phyloP scores from a whole-genome alignment of 2,888 invertebrate species.

The Microchrysa polita region DNA sequence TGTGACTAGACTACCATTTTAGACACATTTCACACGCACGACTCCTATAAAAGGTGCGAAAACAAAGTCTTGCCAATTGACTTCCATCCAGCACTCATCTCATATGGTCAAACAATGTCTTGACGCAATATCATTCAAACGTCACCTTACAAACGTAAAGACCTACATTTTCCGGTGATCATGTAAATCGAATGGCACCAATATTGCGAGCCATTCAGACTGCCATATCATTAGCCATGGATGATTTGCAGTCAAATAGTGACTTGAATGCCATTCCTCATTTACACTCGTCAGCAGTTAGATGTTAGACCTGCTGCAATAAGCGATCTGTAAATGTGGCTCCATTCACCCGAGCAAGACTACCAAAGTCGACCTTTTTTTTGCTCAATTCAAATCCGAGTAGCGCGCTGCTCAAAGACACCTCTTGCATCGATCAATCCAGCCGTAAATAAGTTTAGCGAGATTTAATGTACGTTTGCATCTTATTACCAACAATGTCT shows the following conservation, averaged over 20 bases:
- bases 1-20: too few relatives aligned
- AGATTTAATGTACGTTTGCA: conserved; percentile 23
- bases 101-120: background rate
- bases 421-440: conserved; percentile 17
- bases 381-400: conserved; percentile 12
- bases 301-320: background rate
- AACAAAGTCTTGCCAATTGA: too few relatives aligned
- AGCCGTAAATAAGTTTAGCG: conserved; percentile 21
- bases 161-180: conserved; percentile 21
- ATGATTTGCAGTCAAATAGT: conserved; percentile 25
- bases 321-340: conserved; percentile 13
- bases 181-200: conserved; percentile 15
- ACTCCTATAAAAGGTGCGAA: too few relatives aligned
- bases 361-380: conserved; percentile 3
- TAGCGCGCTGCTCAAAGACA: conserved; percentile 38
- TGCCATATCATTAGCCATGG: conserved; percentile 29
- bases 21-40: too few relatives aligned
- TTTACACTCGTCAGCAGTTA: background rate
- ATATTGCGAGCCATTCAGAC: background rate
- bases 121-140: background rate
- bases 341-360: background rate
- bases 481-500: conserved; percentile 48
- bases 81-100: background rate
- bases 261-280: too few relatives aligned
- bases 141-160: background rate